Base-by-base conservation (phyloP, 2,797 vertebrate species). In the Acrocephalus scirpaceus region DNA sequence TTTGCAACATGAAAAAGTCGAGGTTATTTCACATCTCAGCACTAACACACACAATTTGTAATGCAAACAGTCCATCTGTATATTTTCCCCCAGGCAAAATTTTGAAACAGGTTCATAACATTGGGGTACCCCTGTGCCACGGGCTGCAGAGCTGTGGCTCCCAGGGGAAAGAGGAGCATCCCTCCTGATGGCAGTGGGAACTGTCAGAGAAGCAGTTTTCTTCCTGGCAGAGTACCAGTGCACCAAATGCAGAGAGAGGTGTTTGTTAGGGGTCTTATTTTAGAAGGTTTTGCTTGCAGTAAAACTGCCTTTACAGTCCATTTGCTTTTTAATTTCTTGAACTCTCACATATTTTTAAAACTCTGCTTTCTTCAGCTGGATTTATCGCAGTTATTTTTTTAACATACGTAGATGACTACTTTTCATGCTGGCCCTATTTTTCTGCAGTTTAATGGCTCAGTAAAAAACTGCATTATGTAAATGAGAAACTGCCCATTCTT, bases 401-500 rank as follows among this genome's bases (percentile, higher is more conserved):
- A 93, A 82, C 88, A 91, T 95, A 93, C 92, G 88, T 87, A 93
- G 92, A 95, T 90, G 53, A 92, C 73, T 90, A 71, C 62, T 95
- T 91, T 85, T 88, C 85, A 95, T 79, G 82, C 88, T 88, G 60
- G 76, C 50, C 57, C 67, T 90, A 42, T 60, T 96, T 90, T 92
- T 92, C 70, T 86, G 91, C 74, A 88, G 77, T 96, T 96, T 95
- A 96, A 96, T 95, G 83, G 93, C 90, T 92, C 80, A 74, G 83
- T 87, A 93, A 96, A 96, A 96, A 94, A 74, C 71, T 92, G 86
- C 88, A 92, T 96, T 96, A 97, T 97, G 95, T 82, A 97, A 96
- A 96, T 96, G 90, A 96, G 90, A 82, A 93, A 95, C 38, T 79
- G 42, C 74, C 94, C 93, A 71, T 86, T 93, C 94, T 64, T 82